Percentiles rank a stretch among this genome's conserved stretches.
Evolutionary conservation across 2,888 invertebrate species (phyloP).

Genomic region (Iselma pallidipennis): DNA sequence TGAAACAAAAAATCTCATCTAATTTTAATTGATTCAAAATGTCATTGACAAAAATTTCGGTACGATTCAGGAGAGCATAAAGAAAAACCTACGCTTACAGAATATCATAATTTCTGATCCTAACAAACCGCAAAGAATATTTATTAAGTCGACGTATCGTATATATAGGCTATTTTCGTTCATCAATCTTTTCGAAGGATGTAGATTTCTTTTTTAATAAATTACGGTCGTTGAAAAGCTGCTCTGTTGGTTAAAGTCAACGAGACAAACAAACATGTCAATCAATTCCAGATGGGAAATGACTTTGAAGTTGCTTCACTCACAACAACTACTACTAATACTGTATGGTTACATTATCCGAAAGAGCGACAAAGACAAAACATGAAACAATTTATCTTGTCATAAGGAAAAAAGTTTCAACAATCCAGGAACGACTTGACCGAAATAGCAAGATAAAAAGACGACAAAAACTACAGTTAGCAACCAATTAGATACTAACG

Average conservation of each 20-base stretch:
- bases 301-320: slow-evolving; percentile 15
- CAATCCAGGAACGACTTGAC: neutral
- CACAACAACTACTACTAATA: neutral
- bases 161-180: slow-evolving; percentile 22
- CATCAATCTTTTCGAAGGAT: slow-evolving; percentile 29
- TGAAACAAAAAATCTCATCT: neutral
- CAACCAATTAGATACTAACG: neutral
- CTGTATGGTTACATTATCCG: slow-evolving; percentile 10
- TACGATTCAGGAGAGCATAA: neutral
- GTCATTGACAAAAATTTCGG: neutral
- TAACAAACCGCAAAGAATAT: slow-evolving; percentile 26
- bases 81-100: neutral
- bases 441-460: slow-evolving; percentile 1
- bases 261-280: slow-evolving; percentile 36
- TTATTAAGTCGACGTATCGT: slow-evolving; percentile 23
- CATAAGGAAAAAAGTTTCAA: slow-evolving; percentile 12
- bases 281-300: slow-evolving; percentile 24
- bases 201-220: slow-evolving; percentile 31
- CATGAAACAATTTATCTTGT: slow-evolving; percentile 18
- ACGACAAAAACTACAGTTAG: neutral
- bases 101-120: slow-evolving; percentile 3
- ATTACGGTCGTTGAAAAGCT: slow-evolving; percentile 26
- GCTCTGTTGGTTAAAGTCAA: slow-evolving; percentile 26
- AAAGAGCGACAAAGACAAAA: slow-evolving; percentile 12
- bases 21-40: neutral